Base-by-base conservation (phyloP, 2,113 vertebrate species). In the Hydrolagus affinis region DNA sequence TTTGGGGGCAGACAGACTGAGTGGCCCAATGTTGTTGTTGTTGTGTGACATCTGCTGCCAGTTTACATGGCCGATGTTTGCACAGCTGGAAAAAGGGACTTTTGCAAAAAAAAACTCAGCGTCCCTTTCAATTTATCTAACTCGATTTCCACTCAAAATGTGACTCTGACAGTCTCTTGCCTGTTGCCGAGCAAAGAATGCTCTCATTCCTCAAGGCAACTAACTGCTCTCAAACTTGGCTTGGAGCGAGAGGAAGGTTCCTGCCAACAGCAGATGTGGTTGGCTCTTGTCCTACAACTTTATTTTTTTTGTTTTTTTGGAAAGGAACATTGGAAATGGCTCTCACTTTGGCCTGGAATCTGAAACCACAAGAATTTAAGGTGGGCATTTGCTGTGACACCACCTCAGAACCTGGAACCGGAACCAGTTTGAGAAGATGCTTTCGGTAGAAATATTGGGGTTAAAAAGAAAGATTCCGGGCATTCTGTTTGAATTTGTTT, bases 161-260 rank as follows among this genome's bases (percentile, higher is more conserved):
- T 80, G 76, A 80, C 28, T 80, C 76, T n/a, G 44, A 44, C 44
- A 44, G 44, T 44, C 44, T n/a, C n/a, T n/a, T 44, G 44, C 44
- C 44, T 44, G 44, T 44, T 44, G 44, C 44, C 1, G 44, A 44
- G 44, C 44, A 6, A 10, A 80, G 25, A 62, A 9, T 19, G 76
- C 19, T 80, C 28, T 62, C 62, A 57, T 64, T 28, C 62, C n/a
- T 64, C n/a, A 60, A n/a, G 76, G 59, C 76, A 80, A 62, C 11
- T 44, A 44, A 44, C 44, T 80, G 76, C 57, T 80, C n/a, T 80
- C 76, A 80, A 80, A 80, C 12, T 28, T 80, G 76, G 76, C 76
- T 8, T 60, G 76, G 12, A 15, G n/a, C 23, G 23, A 1, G 44
- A 3, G 12, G n/a, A n/a, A 60, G 57, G 28, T 12, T 25, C 62